Percentiles rank a stretch among this genome's conserved stretches.
phyloP scores from a whole-genome alignment of 2,888 invertebrate genomes.

The Ormyrus labotus region DNA sequence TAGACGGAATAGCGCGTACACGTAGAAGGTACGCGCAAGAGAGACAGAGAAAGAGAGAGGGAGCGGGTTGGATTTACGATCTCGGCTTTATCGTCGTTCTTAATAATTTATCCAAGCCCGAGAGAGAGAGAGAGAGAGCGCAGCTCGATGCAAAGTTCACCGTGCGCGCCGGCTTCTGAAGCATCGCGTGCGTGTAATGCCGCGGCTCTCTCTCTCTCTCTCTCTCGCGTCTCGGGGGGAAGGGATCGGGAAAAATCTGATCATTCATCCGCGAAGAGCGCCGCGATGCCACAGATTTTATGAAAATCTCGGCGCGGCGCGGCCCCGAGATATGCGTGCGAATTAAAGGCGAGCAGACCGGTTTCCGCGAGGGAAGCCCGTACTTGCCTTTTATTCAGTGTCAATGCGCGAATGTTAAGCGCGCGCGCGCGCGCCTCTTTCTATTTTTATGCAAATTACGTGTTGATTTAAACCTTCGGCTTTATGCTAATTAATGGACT shows the following conservation, averaged over 20 bases:
- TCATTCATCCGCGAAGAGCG: conserved; percentile 51
- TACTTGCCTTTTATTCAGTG: conserved; percentile 37
- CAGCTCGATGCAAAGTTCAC: conserved; percentile 27
- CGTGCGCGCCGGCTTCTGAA: conserved; percentile 47
- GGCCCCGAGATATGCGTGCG: neutral
- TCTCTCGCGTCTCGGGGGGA: neutral
- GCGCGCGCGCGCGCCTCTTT: neutral
- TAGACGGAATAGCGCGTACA: conserved; percentile 60
- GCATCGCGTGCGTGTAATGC: conserved; percentile 20
- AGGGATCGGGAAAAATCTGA: conserved; percentile 54
- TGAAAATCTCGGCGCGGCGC: conserved; percentile 38
- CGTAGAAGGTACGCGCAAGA: conserved; percentile 32
- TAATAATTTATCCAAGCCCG: conserved; percentile 60
- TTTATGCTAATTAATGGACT: too few relatives aligned
- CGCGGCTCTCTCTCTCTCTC: too few relatives aligned
- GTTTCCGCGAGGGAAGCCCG: conserved; percentile 15
- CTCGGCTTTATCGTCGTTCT: conserved; percentile 60
- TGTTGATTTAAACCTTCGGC: too few relatives aligned
- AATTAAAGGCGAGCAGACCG: conserved; percentile 27
- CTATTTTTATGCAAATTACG: neutral
- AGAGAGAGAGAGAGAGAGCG: too few relatives aligned
- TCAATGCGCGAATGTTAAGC: conserved; percentile 34
- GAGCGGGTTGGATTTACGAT: conserved; percentile 60
- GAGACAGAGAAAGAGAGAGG: too few relatives aligned
- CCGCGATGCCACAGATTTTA: conserved; percentile 50